Conservation (phyloP, 2,113 vertebrate species). For the Phoenicopterus ruber region DNA sequence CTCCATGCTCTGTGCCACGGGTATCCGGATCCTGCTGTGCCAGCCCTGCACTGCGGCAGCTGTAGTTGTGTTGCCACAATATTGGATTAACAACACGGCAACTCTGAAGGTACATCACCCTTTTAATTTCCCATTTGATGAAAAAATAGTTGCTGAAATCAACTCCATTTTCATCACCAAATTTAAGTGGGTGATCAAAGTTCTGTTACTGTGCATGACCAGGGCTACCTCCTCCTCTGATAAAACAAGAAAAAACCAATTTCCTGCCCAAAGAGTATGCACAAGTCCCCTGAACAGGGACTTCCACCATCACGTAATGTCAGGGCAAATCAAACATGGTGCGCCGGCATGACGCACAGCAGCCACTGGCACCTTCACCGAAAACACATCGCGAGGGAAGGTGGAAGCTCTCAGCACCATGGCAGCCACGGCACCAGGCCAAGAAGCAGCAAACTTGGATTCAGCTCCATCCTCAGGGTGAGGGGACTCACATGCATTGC, state of each 20-base stretch:
- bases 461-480: background rate
- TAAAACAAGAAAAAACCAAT: background rate
- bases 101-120: background rate
- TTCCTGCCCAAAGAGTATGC: background rate
- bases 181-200: background rate
- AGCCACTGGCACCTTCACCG: background rate
- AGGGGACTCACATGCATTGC: background rate
- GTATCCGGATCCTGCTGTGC: background rate
- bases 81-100: background rate
- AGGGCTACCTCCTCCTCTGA: background rate
- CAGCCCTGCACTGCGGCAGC: background rate
- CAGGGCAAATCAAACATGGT: background rate
- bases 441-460: background rate
- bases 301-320: background rate
- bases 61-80: slow-evolving; percentile 46
- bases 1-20: accelerated
- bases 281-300: background rate
- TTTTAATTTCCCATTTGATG: background rate
- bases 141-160: background rate
- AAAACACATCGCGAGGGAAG: background rate
- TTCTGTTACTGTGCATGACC: background rate
- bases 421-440: accelerated
- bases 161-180: background rate
- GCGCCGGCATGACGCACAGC: background rate
- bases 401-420: background rate